phyloP scores from a whole-genome alignment of 1,140 invertebrate genomes.

The Agraylea sexmaculata region DNA sequence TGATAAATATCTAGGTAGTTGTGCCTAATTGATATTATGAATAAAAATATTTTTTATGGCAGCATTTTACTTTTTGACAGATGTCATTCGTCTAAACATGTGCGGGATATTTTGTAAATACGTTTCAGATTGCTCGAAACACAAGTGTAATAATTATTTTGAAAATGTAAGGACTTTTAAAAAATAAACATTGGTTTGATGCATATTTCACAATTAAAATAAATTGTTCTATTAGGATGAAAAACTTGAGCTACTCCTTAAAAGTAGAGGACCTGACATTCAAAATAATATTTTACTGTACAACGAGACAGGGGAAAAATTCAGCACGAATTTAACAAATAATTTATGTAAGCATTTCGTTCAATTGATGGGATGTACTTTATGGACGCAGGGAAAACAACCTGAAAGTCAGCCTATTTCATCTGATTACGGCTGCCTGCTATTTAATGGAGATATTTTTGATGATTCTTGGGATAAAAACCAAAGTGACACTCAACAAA shows the following conservation, averaged over 20 bases:
- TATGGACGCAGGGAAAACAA: slow-evolving; percentile 35
- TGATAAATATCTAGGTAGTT: too few relatives aligned
- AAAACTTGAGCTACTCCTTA: slow-evolving; percentile 24
- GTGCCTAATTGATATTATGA: too few relatives aligned
- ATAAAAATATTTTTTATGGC: too few relatives aligned
- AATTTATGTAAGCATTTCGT: slow-evolving; percentile 2
- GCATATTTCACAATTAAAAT: too few relatives aligned
- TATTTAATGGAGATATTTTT: slow-evolving; percentile 40
- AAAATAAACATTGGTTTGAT: too few relatives aligned
- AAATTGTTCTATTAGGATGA: too few relatives aligned
- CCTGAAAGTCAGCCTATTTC: slow-evolving; percentile 29
- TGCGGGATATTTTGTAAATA: too few relatives aligned
- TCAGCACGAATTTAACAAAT: background rate
- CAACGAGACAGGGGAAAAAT: background rate
- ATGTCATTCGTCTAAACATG: too few relatives aligned
- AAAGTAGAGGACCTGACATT: slow-evolving; percentile 33
- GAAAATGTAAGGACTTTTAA: too few relatives aligned
- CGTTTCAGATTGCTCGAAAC: too few relatives aligned
- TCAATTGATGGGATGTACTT: slow-evolving; percentile 25
- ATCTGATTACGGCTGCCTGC: slow-evolving; percentile 28
- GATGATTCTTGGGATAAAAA: slow-evolving; percentile 21
- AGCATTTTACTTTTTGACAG: too few relatives aligned
- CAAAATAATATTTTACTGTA: slow-evolving; percentile 15
- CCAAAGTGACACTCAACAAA: slow-evolving; percentile 14
- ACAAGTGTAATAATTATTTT: too few relatives aligned